These are phyloP conservation scores for Macropus fuliginosus DNA, from an alignment of 2,797 vertebrate genomes.

Conservation along the genomic window DNA sequence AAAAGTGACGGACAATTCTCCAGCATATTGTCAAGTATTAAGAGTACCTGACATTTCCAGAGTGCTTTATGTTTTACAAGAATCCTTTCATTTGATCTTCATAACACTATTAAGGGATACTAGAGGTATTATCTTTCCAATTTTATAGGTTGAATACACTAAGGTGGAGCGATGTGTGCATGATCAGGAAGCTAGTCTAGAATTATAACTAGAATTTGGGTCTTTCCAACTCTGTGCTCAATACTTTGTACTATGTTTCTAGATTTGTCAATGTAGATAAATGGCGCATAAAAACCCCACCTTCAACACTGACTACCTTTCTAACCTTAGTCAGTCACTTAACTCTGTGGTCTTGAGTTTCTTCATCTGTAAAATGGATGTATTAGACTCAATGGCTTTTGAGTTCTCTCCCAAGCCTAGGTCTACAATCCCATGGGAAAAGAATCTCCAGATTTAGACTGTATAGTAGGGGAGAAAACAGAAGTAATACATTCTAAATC, in stretches of 20 bases:
- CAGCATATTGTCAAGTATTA: neutral
- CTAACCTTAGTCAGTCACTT: neutral
- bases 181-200: neutral
- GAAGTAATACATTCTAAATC: neutral
- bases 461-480: constrained; percentile 9
- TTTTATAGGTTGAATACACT: neutral
- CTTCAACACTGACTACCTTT: neutral
- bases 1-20: constrained; percentile 4
- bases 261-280: constrained; percentile 3
- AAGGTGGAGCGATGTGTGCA: neutral
- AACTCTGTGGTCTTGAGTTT: neutral
- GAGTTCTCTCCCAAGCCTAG: neutral
- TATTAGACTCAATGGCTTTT: neutral
- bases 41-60: neutral
- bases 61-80: neutral
- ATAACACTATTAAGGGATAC: neutral
- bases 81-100: neutral
- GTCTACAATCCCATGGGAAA: neutral
- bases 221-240: neutral
- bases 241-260: neutral
- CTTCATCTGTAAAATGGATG: neutral
- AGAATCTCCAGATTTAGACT: neutral
- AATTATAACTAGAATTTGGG: neutral
- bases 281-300: neutral
- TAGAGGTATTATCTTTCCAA: neutral